A percentile compares a stretch with the other conserved stretches of the same genome.
Conservation (phyloP, 2,888 invertebrate species). For the Lamellibrachia satsuma region DNA sequence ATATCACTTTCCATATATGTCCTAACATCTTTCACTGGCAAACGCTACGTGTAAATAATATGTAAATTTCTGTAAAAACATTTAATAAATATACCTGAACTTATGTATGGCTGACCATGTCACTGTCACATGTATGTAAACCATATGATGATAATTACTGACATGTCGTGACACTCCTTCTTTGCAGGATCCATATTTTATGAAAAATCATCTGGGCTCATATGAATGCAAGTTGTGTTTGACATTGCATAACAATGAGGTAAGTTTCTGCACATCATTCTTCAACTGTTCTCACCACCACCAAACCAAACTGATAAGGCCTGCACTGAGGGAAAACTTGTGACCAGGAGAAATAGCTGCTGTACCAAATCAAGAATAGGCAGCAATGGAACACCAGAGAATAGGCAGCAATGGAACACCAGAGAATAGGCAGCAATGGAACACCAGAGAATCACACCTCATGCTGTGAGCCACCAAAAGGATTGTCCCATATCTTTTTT, state of each 20-base stretch:
- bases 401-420: not conserved
- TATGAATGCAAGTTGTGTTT: conserved; percentile 99
- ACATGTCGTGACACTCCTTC: not conserved
- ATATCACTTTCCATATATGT: too few species aligned
- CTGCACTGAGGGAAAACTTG: too few species aligned
- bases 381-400: not conserved
- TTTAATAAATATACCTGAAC: too few species aligned
- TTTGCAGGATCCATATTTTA: conserved; percentile 93
- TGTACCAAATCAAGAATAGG: not conserved
- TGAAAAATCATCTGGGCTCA: conserved; percentile 98
- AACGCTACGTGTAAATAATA: too few species aligned
- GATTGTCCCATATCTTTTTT: too few species aligned
- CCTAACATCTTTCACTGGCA: too few species aligned
- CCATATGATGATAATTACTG: not conserved
- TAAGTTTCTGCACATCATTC: conserved; percentile 34
- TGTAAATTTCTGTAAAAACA: too few species aligned
- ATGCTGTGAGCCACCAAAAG: too few species aligned
- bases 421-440: not conserved
- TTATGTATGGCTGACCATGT: too few species aligned
- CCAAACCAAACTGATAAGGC: not conserved
- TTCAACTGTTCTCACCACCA: not conserved
- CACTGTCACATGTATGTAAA: too few species aligned
- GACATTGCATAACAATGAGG: conserved; percentile 95
- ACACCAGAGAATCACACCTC: too few species aligned
- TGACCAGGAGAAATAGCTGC: not conserved